These are phyloP conservation scores for Romanogobio albipinnatus DNA, from an alignment of 2,113 vertebrate genomes.

Conservation along the genomic window DNA sequence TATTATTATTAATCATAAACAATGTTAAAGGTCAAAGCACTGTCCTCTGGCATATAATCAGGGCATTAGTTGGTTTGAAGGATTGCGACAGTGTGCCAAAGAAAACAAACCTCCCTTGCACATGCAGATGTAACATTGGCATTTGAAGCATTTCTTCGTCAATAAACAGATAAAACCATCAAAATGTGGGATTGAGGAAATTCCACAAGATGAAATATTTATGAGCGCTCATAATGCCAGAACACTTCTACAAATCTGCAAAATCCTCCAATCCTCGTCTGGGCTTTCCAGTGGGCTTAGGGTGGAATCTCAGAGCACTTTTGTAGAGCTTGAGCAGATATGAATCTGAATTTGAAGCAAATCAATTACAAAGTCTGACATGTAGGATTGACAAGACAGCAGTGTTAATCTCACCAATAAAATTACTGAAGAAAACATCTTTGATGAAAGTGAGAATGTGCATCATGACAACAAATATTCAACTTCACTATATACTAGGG, in stretches of 20 bases:
- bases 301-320: neutral
- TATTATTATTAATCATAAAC: neutral
- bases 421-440: neutral
- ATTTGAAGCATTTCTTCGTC: conserved; percentile 18
- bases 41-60: neutral
- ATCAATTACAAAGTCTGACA: neutral
- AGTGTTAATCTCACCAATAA: neutral
- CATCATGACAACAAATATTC: neutral
- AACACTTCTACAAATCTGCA: conserved; percentile 35
- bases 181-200: conserved; percentile 32
- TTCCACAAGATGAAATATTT: conserved; percentile 45
- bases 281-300: conserved; percentile 1
- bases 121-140: neutral
- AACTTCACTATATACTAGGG: too few species aligned
- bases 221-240: conserved; percentile 22
- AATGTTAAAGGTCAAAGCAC: conserved; percentile 32
- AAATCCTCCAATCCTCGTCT: conserved; percentile 39
- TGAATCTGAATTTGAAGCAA: conserved; percentile 1
- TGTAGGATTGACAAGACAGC: neutral
- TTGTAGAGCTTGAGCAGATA: conserved; percentile 24
- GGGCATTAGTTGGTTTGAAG: neutral
- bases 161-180: conserved; percentile 39
- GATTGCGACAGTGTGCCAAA: neutral
- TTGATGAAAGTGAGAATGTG: neutral
- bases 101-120: conserved; percentile 16